These are phyloP conservation scores for Solea solea DNA, from an alignment of 2,113 vertebrate species.

Conservation along the genomic window DNA sequence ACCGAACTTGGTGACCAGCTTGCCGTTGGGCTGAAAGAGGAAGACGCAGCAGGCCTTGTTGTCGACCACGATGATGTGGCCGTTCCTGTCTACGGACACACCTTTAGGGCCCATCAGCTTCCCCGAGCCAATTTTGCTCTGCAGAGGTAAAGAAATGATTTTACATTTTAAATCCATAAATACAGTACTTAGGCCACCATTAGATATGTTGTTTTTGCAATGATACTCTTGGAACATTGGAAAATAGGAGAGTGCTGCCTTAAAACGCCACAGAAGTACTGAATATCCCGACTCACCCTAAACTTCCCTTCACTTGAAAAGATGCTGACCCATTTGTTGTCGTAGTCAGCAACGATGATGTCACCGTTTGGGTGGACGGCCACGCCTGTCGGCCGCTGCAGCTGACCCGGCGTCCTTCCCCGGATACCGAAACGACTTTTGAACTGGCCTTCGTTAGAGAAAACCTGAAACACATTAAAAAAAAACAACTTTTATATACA, in stretches of 20 bases:
- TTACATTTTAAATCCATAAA: neutral
- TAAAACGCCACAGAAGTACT: neutral
- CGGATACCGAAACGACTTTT: constrained; percentile 95
- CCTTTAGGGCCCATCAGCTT: constrained; percentile 99
- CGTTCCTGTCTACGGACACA: constrained; percentile 94
- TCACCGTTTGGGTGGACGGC: constrained; percentile 95
- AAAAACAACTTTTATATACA: too few species aligned
- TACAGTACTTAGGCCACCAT: too few species aligned
- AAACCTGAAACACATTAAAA: constrained; percentile 82
- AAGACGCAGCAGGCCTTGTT: constrained; percentile 98
- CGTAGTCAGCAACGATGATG: constrained; percentile 97
- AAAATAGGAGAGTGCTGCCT: too few species aligned
- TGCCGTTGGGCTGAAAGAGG: constrained; percentile 96
- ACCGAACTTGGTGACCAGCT: constrained; percentile 96
- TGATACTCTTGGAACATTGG: too few species aligned
- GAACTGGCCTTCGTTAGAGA: constrained; percentile 95
- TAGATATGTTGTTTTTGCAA: too few species aligned
- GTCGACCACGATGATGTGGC: constrained; percentile 97
- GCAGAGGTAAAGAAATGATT: neutral
- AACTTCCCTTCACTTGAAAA: constrained; percentile 97
- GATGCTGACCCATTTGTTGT: constrained; percentile 99
- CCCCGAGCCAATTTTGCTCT: constrained; percentile 96
- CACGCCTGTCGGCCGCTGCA: constrained; percentile 95
- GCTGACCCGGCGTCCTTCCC: constrained; percentile 92
- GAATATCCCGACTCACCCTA: constrained; percentile 82